Evolutionary conservation across 1,140 invertebrate genomes (phyloP), one percentile per base, ranked within the genome.

Genomic region (Drosophila nikananu): DNA sequence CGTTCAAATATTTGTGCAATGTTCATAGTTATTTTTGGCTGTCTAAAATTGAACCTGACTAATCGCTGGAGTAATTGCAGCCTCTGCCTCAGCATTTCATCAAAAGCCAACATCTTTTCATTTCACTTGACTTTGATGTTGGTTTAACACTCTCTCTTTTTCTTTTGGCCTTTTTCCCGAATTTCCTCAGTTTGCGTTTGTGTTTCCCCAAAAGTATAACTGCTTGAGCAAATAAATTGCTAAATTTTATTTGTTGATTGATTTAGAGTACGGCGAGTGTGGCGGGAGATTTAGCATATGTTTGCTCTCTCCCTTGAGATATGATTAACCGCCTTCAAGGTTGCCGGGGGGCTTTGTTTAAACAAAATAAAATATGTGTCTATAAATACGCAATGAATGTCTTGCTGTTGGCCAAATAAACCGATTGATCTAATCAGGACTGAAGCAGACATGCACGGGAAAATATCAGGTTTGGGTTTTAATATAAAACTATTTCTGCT

Each of bases 211-310:
- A 80, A 80, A 54, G 67, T 71, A 83, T 77, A 80, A 89, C 61
- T 77, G 61, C 32, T 83, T 77, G 59, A 59, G 68, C 41, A 84
- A 78, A 81, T 86, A 86, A 86, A 81, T 80, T 62, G 51, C 19
- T 12, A 66, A 49, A 73, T 81, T 90, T 80, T 81, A 90, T 89
- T 63, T 49, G 86, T 52, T 48, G 86, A 90, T 84, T 81, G 84
- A 89, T 89, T 86, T 90, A 89, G 41, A 60, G 78, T 52, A 64
- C 48, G 66, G 9, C 46, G 35, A 81, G 84, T 89, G 84, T 90
- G 63, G 63, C 75, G 66, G 57, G 84, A 89, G 61, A 76, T 79
- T 66, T 80, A 51, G 86, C 86, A 90, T 77, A 90, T 89, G 86
- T 75, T 73, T 48, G 21, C 42, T 52, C 39, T 39, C 52, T 55